Evolutionary conservation across 1,140 invertebrate species (phyloP).

Genomic region (Anoplophora glabripennis): DNA sequence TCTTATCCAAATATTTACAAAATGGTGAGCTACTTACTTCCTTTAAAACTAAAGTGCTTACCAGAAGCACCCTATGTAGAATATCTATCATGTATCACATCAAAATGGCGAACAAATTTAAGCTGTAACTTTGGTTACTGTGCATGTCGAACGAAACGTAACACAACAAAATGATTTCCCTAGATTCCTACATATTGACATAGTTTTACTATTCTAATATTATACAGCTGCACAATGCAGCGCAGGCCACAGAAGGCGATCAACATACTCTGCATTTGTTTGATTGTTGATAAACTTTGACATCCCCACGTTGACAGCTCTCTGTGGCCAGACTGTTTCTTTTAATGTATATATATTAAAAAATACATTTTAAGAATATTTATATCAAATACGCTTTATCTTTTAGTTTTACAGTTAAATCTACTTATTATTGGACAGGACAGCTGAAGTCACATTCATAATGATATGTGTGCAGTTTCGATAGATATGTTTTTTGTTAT

Average conservation of each 20-base stretch:
- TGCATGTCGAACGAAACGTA: slow-evolving; percentile 19
- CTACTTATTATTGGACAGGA: slow-evolving; percentile 46
- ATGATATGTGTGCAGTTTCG: slow-evolving; percentile 42
- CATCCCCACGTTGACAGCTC: slow-evolving; percentile 9
- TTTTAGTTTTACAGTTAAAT: slow-evolving; percentile 29
- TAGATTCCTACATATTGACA: slow-evolving; percentile 10
- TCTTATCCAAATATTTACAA: too few species aligned
- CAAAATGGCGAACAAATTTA: slow-evolving; percentile 43
- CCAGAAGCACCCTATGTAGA: too few species aligned
- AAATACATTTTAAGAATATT: slow-evolving; percentile 42
- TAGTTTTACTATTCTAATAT: slow-evolving; percentile 8
- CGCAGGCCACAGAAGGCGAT: too few species aligned
- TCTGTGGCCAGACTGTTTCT: slow-evolving; percentile 24
- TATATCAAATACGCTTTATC: slow-evolving; percentile 33
- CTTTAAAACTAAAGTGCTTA: too few species aligned
- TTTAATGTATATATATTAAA: slow-evolving; percentile 40
- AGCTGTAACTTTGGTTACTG: slow-evolving; percentile 33
- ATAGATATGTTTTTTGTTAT: slow-evolving; percentile 18
- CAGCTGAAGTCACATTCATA: slow-evolving; percentile 46
- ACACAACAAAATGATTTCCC: not conserved
- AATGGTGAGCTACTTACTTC: slow-evolving; percentile 24
- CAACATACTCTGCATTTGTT: too few species aligned
- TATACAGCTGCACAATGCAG: slow-evolving; percentile 7
- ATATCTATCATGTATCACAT: slow-evolving; percentile 41
- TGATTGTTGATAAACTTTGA: too few species aligned